Conservation (phyloP, 2,888 invertebrate species). For the Diarsia brunnea region DNA sequence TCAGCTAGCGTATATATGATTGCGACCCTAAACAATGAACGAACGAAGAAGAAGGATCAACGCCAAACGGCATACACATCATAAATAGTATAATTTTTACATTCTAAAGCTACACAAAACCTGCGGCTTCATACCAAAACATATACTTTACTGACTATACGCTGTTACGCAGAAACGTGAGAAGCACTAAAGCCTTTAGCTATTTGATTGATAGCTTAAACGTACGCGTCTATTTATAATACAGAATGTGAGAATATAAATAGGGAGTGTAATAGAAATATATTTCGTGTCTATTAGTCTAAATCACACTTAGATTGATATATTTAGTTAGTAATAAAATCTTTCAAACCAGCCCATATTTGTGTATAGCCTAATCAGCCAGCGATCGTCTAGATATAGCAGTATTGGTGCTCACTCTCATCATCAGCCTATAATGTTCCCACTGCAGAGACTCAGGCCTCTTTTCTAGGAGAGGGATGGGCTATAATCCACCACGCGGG, state of each 20-base stretch:
- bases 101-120: no score
- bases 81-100: not conserved
- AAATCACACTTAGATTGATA: not conserved
- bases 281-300: not conserved
- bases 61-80: not conserved
- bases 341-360: not conserved
- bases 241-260: not conserved
- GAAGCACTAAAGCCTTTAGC: slow-evolving; percentile 4
- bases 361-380: not conserved
- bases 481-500: no score
- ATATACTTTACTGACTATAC: not conserved
- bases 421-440: not conserved
- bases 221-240: not conserved
- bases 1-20: not conserved
- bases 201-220: slow-evolving; percentile 22
- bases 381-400: no score
- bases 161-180: not conserved
- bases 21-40: not conserved
- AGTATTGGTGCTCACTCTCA: no score
- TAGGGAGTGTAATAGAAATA: not conserved
- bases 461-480: not conserved
- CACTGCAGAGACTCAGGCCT: not conserved
- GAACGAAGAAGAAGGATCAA: not conserved
- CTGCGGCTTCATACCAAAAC: not conserved
- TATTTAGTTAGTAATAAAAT: not conserved